Conservation (phyloP, 2,888 invertebrate genomes). For the Leptodirus hochenwartii region DNA sequence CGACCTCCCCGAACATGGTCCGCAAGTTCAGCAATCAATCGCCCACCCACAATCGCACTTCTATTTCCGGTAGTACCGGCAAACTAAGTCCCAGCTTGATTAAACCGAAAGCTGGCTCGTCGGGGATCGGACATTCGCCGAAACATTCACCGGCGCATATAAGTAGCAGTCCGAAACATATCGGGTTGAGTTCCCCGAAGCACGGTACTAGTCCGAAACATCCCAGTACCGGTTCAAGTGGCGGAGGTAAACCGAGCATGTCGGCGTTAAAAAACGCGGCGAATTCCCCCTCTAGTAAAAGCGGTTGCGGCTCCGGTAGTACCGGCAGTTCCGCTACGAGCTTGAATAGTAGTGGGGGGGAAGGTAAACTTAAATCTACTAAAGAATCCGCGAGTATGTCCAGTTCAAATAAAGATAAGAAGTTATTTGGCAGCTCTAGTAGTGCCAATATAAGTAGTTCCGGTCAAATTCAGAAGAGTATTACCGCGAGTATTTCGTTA, state of each 20-base stretch:
- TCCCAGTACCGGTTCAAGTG: slow-evolving; percentile 33
- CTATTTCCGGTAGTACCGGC: slow-evolving; percentile 36
- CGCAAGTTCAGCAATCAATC: slow-evolving; percentile 50
- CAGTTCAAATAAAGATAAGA: slow-evolving; percentile 22
- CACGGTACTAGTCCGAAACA: slow-evolving; percentile 71
- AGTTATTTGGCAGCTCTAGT: no score
- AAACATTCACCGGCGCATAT: slow-evolving; percentile 56
- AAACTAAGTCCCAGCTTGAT: slow-evolving; percentile 36
- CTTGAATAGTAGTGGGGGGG: no score
- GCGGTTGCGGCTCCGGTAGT: slow-evolving; percentile 35
- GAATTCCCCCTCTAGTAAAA: slow-evolving; percentile 49
- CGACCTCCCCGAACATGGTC: slow-evolving; percentile 46
- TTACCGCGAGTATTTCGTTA: no score
- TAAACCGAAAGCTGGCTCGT: slow-evolving; percentile 34
- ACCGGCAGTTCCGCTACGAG: slow-evolving; percentile 27
- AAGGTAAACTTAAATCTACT: no score
- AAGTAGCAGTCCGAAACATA: slow-evolving; percentile 53
- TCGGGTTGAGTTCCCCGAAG: slow-evolving; percentile 53
- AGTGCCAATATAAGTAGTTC: no score
- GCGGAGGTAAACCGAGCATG: slow-evolving; percentile 78
- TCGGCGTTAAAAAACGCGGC: slow-evolving; percentile 68
- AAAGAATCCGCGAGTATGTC: slow-evolving; percentile 30
- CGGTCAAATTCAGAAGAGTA: slow-evolving; percentile 33
- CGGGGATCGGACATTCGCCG: slow-evolving; percentile 35
- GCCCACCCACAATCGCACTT: slow-evolving; percentile 44